Conservation (phyloP, 35 echinoderm and acorn worm species). For the Ptychodera flava region DNA sequence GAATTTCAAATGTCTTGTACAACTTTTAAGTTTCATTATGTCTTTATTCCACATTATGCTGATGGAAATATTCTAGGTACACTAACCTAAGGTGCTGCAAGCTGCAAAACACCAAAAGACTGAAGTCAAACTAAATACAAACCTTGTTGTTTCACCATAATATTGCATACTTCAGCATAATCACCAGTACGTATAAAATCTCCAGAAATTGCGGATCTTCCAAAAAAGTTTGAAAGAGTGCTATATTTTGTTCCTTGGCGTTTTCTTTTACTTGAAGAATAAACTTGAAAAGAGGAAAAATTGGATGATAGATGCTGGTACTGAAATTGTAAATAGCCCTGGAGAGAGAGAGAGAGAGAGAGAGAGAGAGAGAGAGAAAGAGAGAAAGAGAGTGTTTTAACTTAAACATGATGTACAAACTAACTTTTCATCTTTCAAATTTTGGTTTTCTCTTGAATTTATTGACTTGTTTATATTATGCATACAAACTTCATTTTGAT, state of each 20-base stretch:
- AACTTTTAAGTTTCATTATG: too few relatives aligned
- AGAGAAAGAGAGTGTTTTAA: too few relatives aligned
- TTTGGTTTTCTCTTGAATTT: background rate
- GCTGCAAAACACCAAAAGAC: too few relatives aligned
- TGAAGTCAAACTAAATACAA: too few relatives aligned
- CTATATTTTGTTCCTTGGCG: background rate
- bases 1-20: too few relatives aligned
- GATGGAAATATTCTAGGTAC: too few relatives aligned
- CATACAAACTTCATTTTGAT: background rate
- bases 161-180: slow-evolving; percentile 40
- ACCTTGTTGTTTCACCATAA: slow-evolving; percentile 43
- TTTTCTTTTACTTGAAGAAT: slow-evolving; percentile 29
- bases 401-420: slow-evolving; percentile 5
- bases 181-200: background rate
- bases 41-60: too few relatives aligned
- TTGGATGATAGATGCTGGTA: slow-evolving; percentile 20
- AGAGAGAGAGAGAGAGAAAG: background rate
- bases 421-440: background rate
- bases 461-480: background rate
- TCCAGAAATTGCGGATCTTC: background rate
- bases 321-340: slow-evolving; percentile 36
- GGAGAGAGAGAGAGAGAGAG: background rate
- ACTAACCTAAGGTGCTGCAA: too few relatives aligned
- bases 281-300: slow-evolving; percentile 25
- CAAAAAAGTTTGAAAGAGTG: background rate